Percentiles rank a stretch among this genome's conserved stretches.
These are phyloP conservation scores for Hipposideros armiger DNA, from an alignment of 2,113 vertebrate genomes.

Conservation along the genomic window DNA sequence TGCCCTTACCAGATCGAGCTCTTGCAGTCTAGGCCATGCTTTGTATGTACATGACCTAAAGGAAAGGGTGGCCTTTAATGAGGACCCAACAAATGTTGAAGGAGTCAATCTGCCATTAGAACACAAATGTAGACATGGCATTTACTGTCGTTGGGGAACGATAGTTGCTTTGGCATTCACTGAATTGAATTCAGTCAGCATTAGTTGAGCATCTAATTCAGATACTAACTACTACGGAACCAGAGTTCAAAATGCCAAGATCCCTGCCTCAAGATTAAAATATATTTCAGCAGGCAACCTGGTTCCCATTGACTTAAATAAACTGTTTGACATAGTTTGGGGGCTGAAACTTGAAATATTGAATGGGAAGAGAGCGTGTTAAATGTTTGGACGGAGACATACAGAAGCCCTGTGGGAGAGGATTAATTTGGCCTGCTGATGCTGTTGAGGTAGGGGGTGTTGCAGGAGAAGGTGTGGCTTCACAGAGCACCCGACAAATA, in stretches of 20 bases:
- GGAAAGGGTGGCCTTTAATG: background rate
- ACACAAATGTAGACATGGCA: background rate
- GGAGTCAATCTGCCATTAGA: background rate
- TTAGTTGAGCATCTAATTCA: background rate
- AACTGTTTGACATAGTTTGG: slow-evolving; percentile 11
- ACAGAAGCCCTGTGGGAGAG: background rate
- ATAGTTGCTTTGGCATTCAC: background rate
- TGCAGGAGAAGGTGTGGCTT: background rate
- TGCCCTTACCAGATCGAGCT: background rate
- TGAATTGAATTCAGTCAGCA: background rate
- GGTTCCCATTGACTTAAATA: slow-evolving; percentile 7
- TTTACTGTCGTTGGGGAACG: background rate
- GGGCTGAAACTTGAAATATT: background rate
- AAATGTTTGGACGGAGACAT: background rate
- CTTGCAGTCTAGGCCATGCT: background rate
- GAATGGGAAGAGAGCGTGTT: background rate
- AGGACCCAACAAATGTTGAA: background rate
- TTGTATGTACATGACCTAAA: background rate
- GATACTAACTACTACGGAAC: background rate
- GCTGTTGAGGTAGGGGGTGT: fast-evolving
- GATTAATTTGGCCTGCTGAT: too few species aligned
- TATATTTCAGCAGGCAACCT: slow-evolving; percentile 4
- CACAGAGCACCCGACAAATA: background rate
- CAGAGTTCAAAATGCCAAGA: slow-evolving; percentile 13
- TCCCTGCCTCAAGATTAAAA: slow-evolving; percentile 28